A percentile compares a stretch with the other conserved stretches of the same genome.
These are phyloP conservation scores for Netelia inedita DNA, from an alignment of 2,888 invertebrate species.

Conservation along the genomic window DNA sequence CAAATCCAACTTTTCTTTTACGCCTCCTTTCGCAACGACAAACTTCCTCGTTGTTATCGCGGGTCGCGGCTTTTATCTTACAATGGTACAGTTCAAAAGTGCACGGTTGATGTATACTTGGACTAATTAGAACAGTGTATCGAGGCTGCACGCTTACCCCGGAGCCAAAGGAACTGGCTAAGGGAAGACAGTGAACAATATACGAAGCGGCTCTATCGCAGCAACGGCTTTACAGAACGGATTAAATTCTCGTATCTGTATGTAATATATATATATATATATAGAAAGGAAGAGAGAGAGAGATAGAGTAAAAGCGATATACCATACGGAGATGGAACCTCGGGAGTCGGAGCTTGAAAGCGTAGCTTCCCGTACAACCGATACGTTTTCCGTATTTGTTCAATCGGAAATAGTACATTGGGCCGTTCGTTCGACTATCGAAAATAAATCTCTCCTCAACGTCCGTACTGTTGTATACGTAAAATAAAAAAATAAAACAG, in stretches of 20 bases:
- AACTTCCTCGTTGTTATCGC: slow-evolving; percentile 9
- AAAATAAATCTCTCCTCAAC: slow-evolving; percentile 51
- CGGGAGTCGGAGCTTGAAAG: slow-evolving; percentile 33
- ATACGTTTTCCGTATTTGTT: slow-evolving; percentile 61
- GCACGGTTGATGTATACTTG: slow-evolving; percentile 23
- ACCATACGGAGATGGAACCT: background rate
- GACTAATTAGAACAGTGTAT: slow-evolving; percentile 37
- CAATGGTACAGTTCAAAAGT: slow-evolving; percentile 27
- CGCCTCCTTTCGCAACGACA: slow-evolving; percentile 3
- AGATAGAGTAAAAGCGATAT: slow-evolving; percentile 41
- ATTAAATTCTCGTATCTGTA: slow-evolving; percentile 62
- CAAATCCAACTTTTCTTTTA: slow-evolving; percentile 9
- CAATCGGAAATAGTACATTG: slow-evolving; percentile 56
- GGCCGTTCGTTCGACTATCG: slow-evolving; percentile 51
- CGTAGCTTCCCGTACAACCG: slow-evolving; percentile 23
- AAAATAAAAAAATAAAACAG: background rate
- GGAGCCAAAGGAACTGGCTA: slow-evolving; percentile 21
- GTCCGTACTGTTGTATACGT: background rate
- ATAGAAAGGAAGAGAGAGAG: too few species aligned
- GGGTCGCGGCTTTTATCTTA: background rate
- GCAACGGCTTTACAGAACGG: slow-evolving; percentile 54
- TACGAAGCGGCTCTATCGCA: slow-evolving; percentile 40
- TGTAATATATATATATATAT: slow-evolving; percentile 2
- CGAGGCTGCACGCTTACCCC: slow-evolving; percentile 32
- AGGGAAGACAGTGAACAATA: slow-evolving; percentile 43